Conservation (phyloP, 37 sponge, comb jelly and placozoan species). For the Eunapius fragilis region DNA sequence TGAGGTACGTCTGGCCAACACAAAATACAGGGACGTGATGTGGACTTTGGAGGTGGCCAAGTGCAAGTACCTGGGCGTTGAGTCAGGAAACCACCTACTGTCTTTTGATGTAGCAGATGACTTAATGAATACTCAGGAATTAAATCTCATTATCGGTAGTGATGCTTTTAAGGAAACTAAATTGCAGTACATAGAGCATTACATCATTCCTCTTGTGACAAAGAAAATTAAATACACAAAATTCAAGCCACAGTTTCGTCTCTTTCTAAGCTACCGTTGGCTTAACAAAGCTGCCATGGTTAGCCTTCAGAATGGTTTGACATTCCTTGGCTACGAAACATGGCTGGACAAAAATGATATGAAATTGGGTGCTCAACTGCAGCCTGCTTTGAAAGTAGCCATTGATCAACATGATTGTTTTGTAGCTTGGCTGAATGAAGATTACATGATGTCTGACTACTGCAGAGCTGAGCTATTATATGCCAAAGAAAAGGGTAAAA, state of each 20-base stretch:
- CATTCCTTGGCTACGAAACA: slow-evolving; percentile 40
- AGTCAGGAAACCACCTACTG: slow-evolving; percentile 9
- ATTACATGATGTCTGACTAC: slow-evolving; percentile 34
- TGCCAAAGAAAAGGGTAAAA: slow-evolving; percentile 33
- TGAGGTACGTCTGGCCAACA: slow-evolving; percentile 31
- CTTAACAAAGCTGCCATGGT: slow-evolving; percentile 32
- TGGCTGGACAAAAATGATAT: slow-evolving; percentile 26
- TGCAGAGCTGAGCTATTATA: slow-evolving; percentile 40
- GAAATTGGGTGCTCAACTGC: slow-evolving; percentile 8
- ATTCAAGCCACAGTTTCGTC: slow-evolving; percentile 40
- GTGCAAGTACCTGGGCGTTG: slow-evolving; percentile 28
- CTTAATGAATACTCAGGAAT: slow-evolving; percentile 17
- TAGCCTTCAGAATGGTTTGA: slow-evolving; percentile 34
- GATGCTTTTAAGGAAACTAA: not conserved
- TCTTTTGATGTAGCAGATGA: slow-evolving; percentile 50
- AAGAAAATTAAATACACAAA: slow-evolving; percentile 46
- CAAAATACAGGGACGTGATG: not conserved
- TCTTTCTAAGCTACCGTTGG: slow-evolving; percentile 37
- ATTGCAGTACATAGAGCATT: slow-evolving; percentile 12
- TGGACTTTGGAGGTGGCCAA: slow-evolving; percentile 49
- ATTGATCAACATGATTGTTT: slow-evolving; percentile 35
- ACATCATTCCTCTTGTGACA: slow-evolving; percentile 33
- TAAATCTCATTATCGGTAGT: not conserved
- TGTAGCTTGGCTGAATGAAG: slow-evolving; percentile 39
- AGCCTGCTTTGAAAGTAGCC: slow-evolving; percentile 3